phyloP scores from a whole-genome alignment of 64 coral and sea anemone species.

The Dendronephthya gigantea region DNA sequence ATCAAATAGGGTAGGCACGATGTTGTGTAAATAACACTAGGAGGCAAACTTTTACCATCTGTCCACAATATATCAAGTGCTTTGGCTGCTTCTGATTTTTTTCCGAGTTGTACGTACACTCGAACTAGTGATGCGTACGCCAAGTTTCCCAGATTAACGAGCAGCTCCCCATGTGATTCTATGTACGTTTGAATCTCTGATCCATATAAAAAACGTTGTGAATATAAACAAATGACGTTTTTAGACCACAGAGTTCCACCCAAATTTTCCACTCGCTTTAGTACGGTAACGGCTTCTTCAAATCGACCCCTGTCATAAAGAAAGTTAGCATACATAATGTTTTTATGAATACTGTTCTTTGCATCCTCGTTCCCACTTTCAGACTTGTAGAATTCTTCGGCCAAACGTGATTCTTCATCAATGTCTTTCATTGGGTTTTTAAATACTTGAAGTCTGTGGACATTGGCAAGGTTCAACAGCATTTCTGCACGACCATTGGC shows the following conservation, averaged over 20 bases:
- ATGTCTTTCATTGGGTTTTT: background rate
- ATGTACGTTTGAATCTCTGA: background rate
- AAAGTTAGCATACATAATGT: background rate
- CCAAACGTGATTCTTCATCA: background rate
- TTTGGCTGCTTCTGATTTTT: background rate
- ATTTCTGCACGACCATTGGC: background rate
- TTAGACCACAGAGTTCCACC: background rate
- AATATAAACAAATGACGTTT: background rate
- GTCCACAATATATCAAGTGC: background rate
- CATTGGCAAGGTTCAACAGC: background rate
- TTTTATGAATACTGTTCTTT: background rate
- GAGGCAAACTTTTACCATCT: background rate
- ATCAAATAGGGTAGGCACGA: background rate
- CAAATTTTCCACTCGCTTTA: background rate
- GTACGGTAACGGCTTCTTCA: background rate
- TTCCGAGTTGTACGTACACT: background rate
- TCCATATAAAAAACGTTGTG: background rate
- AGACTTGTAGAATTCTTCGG: background rate
- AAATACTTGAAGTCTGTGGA: background rate
- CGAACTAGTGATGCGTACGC: background rate
- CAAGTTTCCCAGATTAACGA: background rate
- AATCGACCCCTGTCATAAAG: background rate
- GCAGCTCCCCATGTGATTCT: background rate
- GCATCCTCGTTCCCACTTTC: background rate
- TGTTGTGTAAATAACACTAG: background rate